Evolutionary conservation across 2,888 invertebrate species (phyloP).

Genomic region (Lepidochrysops patricia): DNA sequence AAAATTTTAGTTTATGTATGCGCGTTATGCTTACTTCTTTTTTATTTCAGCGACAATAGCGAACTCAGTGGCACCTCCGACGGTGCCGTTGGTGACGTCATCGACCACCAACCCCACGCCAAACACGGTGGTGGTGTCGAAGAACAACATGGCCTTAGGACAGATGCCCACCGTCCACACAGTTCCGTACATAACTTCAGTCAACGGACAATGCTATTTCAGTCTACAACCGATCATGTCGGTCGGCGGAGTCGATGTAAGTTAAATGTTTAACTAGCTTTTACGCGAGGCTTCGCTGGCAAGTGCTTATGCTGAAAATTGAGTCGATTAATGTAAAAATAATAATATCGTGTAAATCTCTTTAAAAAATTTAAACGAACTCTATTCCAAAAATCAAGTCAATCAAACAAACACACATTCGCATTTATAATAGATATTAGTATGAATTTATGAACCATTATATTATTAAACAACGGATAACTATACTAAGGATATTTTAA

Average conservation of each 20-base stretch:
- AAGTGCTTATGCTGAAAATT: no score
- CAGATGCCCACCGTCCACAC: constrained; percentile 50
- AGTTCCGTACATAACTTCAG: constrained; percentile 57
- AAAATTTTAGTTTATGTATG: no score
- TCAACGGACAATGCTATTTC: constrained; percentile 67
- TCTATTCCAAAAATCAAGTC: no score
- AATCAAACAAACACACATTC: no score
- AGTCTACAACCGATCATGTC: constrained; percentile 65
- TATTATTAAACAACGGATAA: no score
- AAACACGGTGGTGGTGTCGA: constrained; percentile 16
- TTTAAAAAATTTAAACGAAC: no score
- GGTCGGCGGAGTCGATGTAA: constrained; percentile 40
- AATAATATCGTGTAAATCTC: no score
- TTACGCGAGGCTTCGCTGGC: background rate
- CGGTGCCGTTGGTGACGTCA: constrained; percentile 27
- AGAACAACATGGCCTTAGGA: constrained; percentile 22
- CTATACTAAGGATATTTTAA: no score
- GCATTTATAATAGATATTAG: no score
- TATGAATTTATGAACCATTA: no score
- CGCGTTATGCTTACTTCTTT: background rate
- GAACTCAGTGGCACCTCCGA: constrained; percentile 41
- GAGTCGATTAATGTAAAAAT: no score
- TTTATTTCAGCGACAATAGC: constrained; percentile 35
- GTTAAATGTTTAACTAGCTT: background rate
- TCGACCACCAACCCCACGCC: constrained; percentile 26